These are phyloP conservation scores for Pachyuromys duprasi DNA, from an alignment of 2,797 vertebrate species.

Conservation along the genomic window DNA sequence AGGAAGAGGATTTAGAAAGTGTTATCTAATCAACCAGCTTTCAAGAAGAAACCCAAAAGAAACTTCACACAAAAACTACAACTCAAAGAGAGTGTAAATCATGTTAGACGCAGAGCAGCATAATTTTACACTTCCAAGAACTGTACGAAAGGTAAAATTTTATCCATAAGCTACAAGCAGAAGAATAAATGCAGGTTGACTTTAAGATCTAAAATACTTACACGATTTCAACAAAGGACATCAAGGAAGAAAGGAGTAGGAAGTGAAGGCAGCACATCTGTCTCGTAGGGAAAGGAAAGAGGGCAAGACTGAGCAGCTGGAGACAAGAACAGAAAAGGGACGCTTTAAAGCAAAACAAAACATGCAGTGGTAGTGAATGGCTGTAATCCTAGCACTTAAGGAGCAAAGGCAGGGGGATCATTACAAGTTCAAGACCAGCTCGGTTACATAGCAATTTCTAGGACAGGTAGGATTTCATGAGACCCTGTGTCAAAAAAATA, in stretches of 20 bases:
- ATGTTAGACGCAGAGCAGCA: background rate
- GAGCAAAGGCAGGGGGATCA: background rate
- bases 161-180: background rate
- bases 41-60: slow-evolving; percentile 24
- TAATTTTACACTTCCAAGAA: slow-evolving; percentile 36
- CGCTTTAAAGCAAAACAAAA: background rate
- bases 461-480: background rate
- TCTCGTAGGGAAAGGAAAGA: slow-evolving; percentile 47
- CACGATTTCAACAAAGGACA: slow-evolving; percentile 75
- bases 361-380: background rate
- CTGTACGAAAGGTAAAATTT: background rate
- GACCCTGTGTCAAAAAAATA: background rate
- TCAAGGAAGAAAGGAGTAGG: slow-evolving; percentile 59
- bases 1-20: slow-evolving; percentile 1
- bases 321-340: slow-evolving; percentile 53
- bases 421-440: background rate
- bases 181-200: slow-evolving; percentile 41
- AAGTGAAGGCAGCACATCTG: slow-evolving; percentile 65
- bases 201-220: slow-evolving; percentile 72
- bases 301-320: slow-evolving; percentile 51
- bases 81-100: slow-evolving; percentile 33
- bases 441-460: background rate
- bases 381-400: background rate
- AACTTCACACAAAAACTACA: slow-evolving; percentile 32
- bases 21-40: slow-evolving; percentile 19